Base-by-base conservation (phyloP, 37 sponge, comb jelly and placozoan species). In the Axinella damicornis region DNA sequence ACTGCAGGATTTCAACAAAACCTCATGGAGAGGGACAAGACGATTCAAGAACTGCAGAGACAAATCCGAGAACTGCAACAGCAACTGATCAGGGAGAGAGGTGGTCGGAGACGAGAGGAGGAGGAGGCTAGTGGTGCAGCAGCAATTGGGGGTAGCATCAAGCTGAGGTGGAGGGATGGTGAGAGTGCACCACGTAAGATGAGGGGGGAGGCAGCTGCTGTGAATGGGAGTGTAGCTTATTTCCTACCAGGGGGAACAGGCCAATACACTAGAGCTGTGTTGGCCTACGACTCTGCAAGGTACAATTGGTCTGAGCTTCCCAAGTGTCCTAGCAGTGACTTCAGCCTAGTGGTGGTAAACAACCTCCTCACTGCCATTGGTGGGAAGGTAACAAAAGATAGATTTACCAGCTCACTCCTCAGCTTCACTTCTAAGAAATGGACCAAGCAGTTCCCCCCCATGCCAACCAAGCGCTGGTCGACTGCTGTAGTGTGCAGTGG, bases 161-260 rank as follows among this genome's bases (percentile, higher is more conserved):
- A 67, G 33, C 68, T 67, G 2, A 30, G 33, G 33, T 67, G 68
- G 68, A 67, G 68, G 33, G 68, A 67, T 67, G 68, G 68, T 30
- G 33, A 14, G 19, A 24, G 11, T 6, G 53, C 74, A n/a, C 74
- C 74, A 40, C 46, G 46, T 46, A 46, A 9, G 46, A 46, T 46
- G 46, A 39, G 22, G 20, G 56, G 56, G 21, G 5, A 21, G 5
- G 24, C 13, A 5, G 53, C 24, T 40, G 56, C 41, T 18, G 74
- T 54, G 24, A 4, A 34, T 73, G 53, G 53, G 5, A 34, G 53
- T 21, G 28, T 28, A 19, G 74, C 35, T 46, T 73, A 14, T 15
- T 73, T 28, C 13, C n/a, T n/a, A n/a, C n/a, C n/a, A n/a, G n/a
- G n/a, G n/a, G 9, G 46, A 46, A 46, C 6, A 12, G 46, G 9